Percentiles rank a stretch among this genome's conserved stretches.
These are phyloP conservation scores for Mareca strepera DNA, from an alignment of 2,797 vertebrate species.

Conservation along the genomic window DNA sequence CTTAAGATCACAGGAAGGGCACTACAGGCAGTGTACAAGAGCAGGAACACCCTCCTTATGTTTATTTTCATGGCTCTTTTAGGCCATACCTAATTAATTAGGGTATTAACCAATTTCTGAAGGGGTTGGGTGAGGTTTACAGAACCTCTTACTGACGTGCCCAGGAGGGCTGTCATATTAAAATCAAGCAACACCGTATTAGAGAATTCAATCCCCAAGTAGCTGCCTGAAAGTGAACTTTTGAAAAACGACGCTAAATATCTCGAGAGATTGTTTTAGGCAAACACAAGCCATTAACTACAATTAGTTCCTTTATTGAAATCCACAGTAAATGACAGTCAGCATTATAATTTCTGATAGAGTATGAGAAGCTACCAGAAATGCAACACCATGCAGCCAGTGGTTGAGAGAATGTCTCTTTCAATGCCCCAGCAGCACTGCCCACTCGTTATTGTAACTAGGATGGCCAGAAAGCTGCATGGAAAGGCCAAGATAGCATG, in stretches of 20 bases:
- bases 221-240: not conserved
- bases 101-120: not conserved
- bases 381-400: rapidly evolving
- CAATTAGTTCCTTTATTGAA: not conserved
- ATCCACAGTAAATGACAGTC: not conserved
- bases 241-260: not conserved
- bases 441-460: not conserved
- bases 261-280: not conserved
- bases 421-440: not conserved
- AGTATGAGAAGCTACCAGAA: not conserved
- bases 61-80: not conserved
- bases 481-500: not conserved
- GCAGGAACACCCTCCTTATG: not conserved
- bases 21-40: not conserved
- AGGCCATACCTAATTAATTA: not conserved
- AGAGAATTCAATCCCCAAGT: not conserved
- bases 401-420: not conserved
- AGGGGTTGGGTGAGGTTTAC: not conserved
- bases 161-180: not conserved
- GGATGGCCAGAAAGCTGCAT: not conserved
- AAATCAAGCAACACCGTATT: not conserved
- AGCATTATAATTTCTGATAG: not conserved
- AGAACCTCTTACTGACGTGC: not conserved
- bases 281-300: not conserved
- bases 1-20: not conserved